phyloP scores from a whole-genome alignment of 1,140 invertebrate genomes.

The Olivierus martensii region DNA sequence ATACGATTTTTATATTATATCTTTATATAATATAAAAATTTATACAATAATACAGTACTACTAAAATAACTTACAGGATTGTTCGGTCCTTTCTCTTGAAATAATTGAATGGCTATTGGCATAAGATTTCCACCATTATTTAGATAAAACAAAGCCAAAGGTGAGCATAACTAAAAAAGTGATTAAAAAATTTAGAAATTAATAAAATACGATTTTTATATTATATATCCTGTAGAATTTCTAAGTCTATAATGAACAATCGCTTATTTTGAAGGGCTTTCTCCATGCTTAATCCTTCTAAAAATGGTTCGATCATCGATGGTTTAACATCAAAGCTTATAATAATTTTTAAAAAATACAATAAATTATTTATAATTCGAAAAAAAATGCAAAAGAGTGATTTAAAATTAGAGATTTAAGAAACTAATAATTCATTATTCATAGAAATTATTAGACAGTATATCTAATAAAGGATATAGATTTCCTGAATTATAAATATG shows the following conservation, averaged over 20 bases:
- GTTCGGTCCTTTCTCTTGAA: constrained; percentile 30
- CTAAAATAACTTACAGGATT: constrained; percentile 38
- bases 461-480: no score
- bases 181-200: neutral
- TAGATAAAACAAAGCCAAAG: constrained; percentile 35
- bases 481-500: no score
- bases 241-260: constrained; percentile 35
- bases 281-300: constrained; percentile 32
- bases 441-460: no score
- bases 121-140: constrained; percentile 30
- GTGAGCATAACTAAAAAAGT: constrained; percentile 30
- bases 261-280: constrained; percentile 32
- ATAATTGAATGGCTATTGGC: constrained; percentile 37
- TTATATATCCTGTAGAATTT: constrained; percentile 30
- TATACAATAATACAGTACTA: no score
- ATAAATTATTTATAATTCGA: no score
- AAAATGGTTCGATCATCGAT: constrained; percentile 28
- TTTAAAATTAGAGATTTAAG: no score
- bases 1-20: constrained; percentile 15
- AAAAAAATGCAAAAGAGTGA: no score
- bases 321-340: no score
- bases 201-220: neutral
- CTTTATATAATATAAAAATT: no score
- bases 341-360: no score
- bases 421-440: no score